phyloP scores from a whole-genome alignment of 2,113 vertebrate species.

The Nymphicus hollandicus region DNA sequence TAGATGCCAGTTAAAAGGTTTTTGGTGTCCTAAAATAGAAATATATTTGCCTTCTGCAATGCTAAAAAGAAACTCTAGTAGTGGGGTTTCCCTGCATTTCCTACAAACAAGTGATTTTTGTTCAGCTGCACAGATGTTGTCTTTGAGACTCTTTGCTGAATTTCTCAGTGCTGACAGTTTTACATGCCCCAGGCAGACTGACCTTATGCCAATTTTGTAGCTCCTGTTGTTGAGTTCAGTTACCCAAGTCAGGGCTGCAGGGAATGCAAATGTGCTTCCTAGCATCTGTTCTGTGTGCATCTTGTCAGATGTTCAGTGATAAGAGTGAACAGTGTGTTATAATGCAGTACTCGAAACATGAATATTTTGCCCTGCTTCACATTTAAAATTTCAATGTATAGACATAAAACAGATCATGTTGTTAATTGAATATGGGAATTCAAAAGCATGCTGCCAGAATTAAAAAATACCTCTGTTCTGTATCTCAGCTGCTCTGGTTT shows the following conservation, averaged over 20 bases:
- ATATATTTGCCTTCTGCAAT: not conserved
- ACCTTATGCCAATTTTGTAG: not conserved
- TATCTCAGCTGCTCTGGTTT: not conserved
- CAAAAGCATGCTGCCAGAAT: not conserved
- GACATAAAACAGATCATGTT: not conserved
- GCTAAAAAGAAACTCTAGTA: not conserved
- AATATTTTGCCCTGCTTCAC: not conserved
- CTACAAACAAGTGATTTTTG: not conserved
- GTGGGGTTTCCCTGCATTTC: not conserved
- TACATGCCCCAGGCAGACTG: not conserved
- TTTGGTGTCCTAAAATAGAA: not conserved
- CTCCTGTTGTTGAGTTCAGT: not conserved
- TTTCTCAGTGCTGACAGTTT: conserved; percentile 12
- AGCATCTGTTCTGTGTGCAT: conserved; percentile 39
- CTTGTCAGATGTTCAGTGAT: not conserved
- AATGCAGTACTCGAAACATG: not conserved
- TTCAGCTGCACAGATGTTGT: not conserved
- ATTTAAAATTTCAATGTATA: not conserved
- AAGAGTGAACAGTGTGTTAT: not conserved
- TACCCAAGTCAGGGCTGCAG: not conserved
- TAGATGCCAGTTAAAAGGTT: not conserved
- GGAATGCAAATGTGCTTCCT: not conserved
- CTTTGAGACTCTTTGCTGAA: not conserved
- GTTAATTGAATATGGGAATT: not conserved
- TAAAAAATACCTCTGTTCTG: not conserved